Evolutionary conservation across 2,797 vertebrate species (phyloP), one percentile per base, ranked within the genome.

Genomic region (Astyanax mexicanus): DNA sequence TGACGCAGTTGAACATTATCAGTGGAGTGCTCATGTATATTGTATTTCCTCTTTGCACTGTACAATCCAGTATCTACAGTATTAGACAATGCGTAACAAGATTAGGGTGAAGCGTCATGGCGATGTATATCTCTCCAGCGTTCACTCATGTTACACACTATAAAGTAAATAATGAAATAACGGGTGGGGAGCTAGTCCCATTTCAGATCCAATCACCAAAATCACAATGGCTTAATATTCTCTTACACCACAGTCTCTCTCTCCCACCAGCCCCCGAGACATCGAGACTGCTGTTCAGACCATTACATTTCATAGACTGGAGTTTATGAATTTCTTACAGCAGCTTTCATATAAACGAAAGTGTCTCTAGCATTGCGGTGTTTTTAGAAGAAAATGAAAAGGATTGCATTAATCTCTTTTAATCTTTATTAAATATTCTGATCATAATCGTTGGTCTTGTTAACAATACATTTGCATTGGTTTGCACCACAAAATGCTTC

Each of bases 21-120:
- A 61, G 55, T 23, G 32, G 52, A 54, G 37, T 71, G 42, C 12
- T 3, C 15, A 11, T 38, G 55, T 40, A 54, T 80, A 77, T 77
- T 75, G 72, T 57, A 62, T 80, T 75, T 77, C 74, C 64, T 51
- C 74, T 51, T 42, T 55, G 29, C 21, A 49, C 61, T 19, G 0
- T 68, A 69, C 74, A 73, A 73, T 77, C 55, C 44, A 47, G 52
- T 80, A 61, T 72, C 67, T 64, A 79, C 57, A 64, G 71, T 70
- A 37, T 51, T 72, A 47, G 55, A 67, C 78, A 35, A 68, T 47
- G 23, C 45, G 68, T 61, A 76, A 80, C 62, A 65, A 42, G 55
- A 77, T 80, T 73, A 80, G 37, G 38, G 37, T 27, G 55, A 68
- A 75, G 44, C 27, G 62, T 77, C 79, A 80, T 62, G 38, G 62